Conservation (phyloP, 2,113 vertebrate species). For the Trochalopteron elliotii region DNA sequence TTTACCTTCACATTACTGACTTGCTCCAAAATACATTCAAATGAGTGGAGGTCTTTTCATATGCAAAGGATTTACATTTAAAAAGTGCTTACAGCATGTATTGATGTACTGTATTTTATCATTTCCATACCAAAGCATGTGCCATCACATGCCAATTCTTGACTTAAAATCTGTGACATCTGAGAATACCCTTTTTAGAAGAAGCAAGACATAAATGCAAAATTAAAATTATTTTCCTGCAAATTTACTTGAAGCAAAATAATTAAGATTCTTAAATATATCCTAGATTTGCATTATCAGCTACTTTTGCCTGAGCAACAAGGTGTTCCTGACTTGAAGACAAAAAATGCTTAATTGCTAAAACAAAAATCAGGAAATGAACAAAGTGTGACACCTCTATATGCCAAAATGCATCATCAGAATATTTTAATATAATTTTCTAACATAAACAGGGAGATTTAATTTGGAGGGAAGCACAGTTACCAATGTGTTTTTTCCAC, state of each 20-base stretch:
- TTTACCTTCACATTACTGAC: not conserved
- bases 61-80: not conserved
- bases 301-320: not conserved
- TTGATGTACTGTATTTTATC: not conserved
- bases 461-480: not conserved
- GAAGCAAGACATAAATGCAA: not conserved
- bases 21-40: not conserved
- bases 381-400: not conserved
- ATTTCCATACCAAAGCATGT: not conserved
- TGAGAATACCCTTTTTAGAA: not conserved
- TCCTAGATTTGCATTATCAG: not conserved
- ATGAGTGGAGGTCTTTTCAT: not conserved
- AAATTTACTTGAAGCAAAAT: not conserved
- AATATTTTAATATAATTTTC: not conserved
- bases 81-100: not conserved
- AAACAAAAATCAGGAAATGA: not conserved
- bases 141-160: not conserved
- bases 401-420: not conserved
- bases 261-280: not conserved
- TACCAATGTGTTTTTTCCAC: not conserved
- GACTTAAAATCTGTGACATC: not conserved
- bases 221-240: not conserved
- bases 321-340: not conserved
- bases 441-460: not conserved
- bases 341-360: not conserved